Percentiles rank a stretch among this genome's conserved stretches.
Conservation (phyloP, 64 coral and sea anemone species). For the Stichodactyla mertensii region DNA sequence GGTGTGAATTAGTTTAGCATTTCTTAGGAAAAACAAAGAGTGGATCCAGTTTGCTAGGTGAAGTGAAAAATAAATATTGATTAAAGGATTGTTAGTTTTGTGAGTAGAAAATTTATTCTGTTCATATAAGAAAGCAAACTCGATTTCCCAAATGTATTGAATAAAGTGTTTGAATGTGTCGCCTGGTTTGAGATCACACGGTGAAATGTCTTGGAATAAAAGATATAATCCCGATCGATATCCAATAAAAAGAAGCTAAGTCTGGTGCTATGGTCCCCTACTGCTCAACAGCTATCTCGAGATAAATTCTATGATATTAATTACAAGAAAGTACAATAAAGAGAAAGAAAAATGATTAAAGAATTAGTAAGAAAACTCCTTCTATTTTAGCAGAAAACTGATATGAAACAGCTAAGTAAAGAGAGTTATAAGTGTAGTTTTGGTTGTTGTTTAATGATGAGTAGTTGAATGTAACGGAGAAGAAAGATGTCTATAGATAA, state of each 20-base stretch:
- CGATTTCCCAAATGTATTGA: background rate
- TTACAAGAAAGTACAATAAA: slow-evolving; percentile 2
- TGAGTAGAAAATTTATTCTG: background rate
- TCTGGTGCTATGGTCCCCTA: background rate
- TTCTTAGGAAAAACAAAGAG: background rate
- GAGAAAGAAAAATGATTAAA: background rate
- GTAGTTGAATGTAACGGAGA: background rate
- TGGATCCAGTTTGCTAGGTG: background rate
- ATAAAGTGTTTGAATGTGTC: background rate
- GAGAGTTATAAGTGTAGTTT: background rate
- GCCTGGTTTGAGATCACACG: too few species aligned
- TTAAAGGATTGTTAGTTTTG: background rate
- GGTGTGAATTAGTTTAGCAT: background rate
- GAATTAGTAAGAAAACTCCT: background rate
- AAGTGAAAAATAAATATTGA: slow-evolving; percentile 9
- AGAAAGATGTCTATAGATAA: background rate
- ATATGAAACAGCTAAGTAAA: background rate
- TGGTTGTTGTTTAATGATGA: background rate
- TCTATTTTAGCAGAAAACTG: background rate
- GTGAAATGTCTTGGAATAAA: background rate
- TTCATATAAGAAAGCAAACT: background rate
- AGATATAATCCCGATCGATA: background rate
- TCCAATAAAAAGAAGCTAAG: background rate
- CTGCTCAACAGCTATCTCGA: background rate
- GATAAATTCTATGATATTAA: slow-evolving; percentile 6